Evolutionary conservation across 2,797 vertebrate species (phyloP), one percentile per base, ranked within the genome.

Genomic region (Alauda arvensis): DNA sequence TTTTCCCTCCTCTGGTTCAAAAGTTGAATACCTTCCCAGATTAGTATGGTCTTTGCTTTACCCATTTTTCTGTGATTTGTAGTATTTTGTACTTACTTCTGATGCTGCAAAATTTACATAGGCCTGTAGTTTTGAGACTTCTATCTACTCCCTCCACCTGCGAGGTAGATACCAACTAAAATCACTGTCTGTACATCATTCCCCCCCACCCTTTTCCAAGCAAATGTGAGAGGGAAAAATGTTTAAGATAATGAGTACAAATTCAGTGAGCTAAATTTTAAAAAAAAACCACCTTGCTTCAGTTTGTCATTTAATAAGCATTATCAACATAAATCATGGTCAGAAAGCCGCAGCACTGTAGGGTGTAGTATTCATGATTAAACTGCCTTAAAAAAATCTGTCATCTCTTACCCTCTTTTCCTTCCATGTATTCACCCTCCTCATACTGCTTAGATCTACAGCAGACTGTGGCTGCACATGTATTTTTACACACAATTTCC

Each of bases 401-500:
- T 61, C n/a, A 82, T 86, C 62, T 90, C 75, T 52, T 72, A 20
- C 84, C 55, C 77, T 40, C 81, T 86, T 71, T 76, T 86, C n/a
- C 37, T 74, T 74, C 60, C 31, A 49, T 23, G 3, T 68, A 55
- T 91, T 88, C 77, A 45, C 59, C 65, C 56, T 84, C 87, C n/a
- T 68, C 34, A 43, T 18, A 24, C 29, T 24, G 10, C 52, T 77
- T 29, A 55, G 42, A 69, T 49, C 81, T 28, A 65, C 34, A 31
- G 68, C 10, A 3, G 39, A 28, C 59, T 52, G 26, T 43, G 86
- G 57, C 55, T 2, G 0, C 45, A 57, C 20, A 4, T 39, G 23
- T 48, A 15, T 69, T 93, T 91, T 88, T 67, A 76, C 82, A 74
- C 77, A 37, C 46, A 18, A 52, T 85, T 92, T 95, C 76, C 56